Conservation (phyloP, 2,888 invertebrate genomes). For the Hipparchia sbordonii region DNA sequence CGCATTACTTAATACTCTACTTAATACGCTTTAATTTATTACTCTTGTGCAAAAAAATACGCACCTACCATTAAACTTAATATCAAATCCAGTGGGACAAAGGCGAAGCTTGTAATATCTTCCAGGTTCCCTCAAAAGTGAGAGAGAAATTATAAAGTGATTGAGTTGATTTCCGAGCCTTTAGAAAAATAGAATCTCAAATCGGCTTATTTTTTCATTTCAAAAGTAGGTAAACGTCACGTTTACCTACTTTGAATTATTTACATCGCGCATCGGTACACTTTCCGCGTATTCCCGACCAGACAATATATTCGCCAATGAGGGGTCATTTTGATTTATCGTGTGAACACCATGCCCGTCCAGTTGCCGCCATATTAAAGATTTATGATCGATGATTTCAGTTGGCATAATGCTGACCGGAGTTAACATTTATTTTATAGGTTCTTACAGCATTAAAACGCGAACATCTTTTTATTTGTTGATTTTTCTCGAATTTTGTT, state of each 20-base stretch:
- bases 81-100: too few relatives aligned
- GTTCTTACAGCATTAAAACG: background rate
- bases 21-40: too few relatives aligned
- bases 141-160: too few relatives aligned
- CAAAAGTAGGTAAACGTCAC: too few relatives aligned
- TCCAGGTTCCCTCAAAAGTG: too few relatives aligned
- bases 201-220: background rate
- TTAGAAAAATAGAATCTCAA: background rate
- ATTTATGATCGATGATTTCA: conserved; percentile 60
- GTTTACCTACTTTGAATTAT: background rate
- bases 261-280: conserved; percentile 2
- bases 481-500: background rate
- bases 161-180: too few relatives aligned
- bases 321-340: conserved; percentile 66
- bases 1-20: too few relatives aligned
- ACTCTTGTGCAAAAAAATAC: too few relatives aligned
- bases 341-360: conserved; percentile 66
- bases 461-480: background rate
- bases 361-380: conserved; percentile 41
- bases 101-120: too few relatives aligned
- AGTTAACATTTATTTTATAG: conserved; percentile 1
- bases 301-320: conserved; percentile 54
- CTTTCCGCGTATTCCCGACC: conserved; percentile 30
- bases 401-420: conserved; percentile 10
- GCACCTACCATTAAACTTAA: too few relatives aligned